Base-by-base conservation (phyloP, 2,113 vertebrate genomes). In the Anhinga anhinga region DNA sequence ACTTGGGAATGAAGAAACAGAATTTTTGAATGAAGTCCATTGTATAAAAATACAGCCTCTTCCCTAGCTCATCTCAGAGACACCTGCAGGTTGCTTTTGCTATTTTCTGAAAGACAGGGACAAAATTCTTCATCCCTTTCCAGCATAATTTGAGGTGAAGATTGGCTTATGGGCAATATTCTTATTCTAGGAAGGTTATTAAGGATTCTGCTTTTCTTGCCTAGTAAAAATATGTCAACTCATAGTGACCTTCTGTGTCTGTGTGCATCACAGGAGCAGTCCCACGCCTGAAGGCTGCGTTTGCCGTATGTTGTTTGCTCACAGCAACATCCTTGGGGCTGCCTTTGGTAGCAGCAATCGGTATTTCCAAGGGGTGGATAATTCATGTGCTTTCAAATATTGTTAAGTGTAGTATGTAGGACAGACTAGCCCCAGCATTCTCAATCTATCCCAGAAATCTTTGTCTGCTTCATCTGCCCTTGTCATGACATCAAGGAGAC, bases 281-380 rank as follows among this genome's bases (percentile, higher is more conserved):
- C 49, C 55, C 17, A 2, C 15, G 7, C n/a, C 44, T 1, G 3
- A 65, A 58, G 32, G 61, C 55, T 38, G 66, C 3, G 0, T 69
- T 52, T 63, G 55, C 19, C 20, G 2, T 15, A 3, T 5, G 12
- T n/a, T 71, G 5, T 79, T 84, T 80, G 34, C 61, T 86, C 32
- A 56, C 65, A 82, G 49, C 65, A 67, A 3, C 53, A 26, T 42
- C 34, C 36, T 63, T 62, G 15, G 27, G 15, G 34, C 49, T 69
- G 73, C 30, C 59, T 79, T 61, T 73, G 23, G 47, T 56, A 22
- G 32, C 32, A 73, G 30, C 56, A 67, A 8, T 11, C 1, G 5
- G 25, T 36, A 34, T 71, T 79, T 82, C 36, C 81, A 61, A 40
- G 19, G 34, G 3, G 4, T 61, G 32, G 16, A 4, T 19, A 36